Base-by-base conservation (phyloP, 2,113 vertebrate species). In the Podarcis cretensis region DNA sequence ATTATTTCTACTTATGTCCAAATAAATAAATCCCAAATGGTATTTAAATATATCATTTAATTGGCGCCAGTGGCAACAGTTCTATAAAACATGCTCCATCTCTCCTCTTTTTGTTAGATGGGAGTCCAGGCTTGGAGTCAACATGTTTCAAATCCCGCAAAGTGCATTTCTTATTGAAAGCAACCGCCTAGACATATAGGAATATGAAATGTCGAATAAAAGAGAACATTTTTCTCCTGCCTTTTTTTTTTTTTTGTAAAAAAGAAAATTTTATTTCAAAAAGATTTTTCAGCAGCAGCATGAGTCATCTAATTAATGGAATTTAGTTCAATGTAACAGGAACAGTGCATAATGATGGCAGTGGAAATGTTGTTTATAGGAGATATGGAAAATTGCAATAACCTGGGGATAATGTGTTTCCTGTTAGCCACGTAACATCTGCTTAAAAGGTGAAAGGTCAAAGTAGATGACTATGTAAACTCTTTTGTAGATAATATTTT, bases 11-110 rank as follows among this genome's bases (percentile, higher is more conserved):
- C 66, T 91, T 68, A 75, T 78, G 0, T 65, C 7, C 78, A 77
- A 90, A 89, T 8, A 43, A 90, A 90, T 87, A 77, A 76, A 91
- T 92, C 86, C 81, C 90, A 86, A 93, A 94, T 40, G 30, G 32
- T 12, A 84, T 94, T 94, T 76, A 87, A 77, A 87, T 92, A 86
- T 90, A 90, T 35, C 84, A 66, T 10, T 40, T 82, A 86, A 90
- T 81, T 90, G 91, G 82, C 21, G 86, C 6, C 13, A 91, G 5
- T 69, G 85, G 25, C 92, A 89, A 92, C 79, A 80, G 81, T 76
- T 66, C 73, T 27, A 82, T 54, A 63, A 68, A 69, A 92, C 83
- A 2, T 57, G 18, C 76, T 86, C 89, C 0, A 27, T 48, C 43
- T 86, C 3, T 85, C 88, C 3, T 69, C 65, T 76, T 76, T 92